A percentile compares a stretch with the other conserved stretches of the same genome.
These are phyloP conservation scores for Peromyscus polionotus DNA, from an alignment of 2,113 vertebrate species.

Conservation along the genomic window DNA sequence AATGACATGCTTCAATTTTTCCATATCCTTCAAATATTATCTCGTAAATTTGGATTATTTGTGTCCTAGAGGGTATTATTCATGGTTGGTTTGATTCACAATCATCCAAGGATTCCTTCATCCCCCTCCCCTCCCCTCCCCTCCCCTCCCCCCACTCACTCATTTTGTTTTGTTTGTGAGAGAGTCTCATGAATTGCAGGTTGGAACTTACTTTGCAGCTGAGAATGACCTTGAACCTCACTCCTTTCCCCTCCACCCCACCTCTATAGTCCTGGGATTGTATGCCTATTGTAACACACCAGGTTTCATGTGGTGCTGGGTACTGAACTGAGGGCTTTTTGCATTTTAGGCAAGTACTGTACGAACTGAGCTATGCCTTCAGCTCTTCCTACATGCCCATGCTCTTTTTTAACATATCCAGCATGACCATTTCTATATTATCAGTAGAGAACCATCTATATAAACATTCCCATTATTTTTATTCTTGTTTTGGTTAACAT, in stretches of 20 bases:
- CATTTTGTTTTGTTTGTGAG: not conserved
- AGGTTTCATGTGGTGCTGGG: not conserved
- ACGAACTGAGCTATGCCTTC: not conserved
- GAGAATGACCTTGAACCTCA: not conserved
- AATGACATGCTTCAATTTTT: not conserved
- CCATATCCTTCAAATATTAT: not conserved
- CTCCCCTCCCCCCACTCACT: accelerated
- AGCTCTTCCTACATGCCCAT: too few species aligned
- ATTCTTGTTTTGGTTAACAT: not conserved
- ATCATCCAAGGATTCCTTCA: not conserved
- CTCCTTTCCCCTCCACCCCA: not conserved
- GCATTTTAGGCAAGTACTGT: not conserved
- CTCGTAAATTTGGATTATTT: not conserved
- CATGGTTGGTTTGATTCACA: not conserved
- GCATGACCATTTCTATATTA: not conserved
- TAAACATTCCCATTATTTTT: not conserved
- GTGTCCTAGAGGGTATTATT: not conserved
- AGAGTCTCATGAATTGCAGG: not conserved
- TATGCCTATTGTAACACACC: not conserved
- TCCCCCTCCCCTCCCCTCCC: not conserved
- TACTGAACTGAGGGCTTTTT: not conserved
- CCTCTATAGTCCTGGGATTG: not conserved
- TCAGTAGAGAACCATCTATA: not conserved
- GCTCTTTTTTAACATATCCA: not conserved
- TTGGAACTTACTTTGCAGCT: not conserved